Evolutionary conservation across 2,888 invertebrate species (phyloP), one percentile per base, ranked within the genome.

Genomic region (Dicycla oo): DNA sequence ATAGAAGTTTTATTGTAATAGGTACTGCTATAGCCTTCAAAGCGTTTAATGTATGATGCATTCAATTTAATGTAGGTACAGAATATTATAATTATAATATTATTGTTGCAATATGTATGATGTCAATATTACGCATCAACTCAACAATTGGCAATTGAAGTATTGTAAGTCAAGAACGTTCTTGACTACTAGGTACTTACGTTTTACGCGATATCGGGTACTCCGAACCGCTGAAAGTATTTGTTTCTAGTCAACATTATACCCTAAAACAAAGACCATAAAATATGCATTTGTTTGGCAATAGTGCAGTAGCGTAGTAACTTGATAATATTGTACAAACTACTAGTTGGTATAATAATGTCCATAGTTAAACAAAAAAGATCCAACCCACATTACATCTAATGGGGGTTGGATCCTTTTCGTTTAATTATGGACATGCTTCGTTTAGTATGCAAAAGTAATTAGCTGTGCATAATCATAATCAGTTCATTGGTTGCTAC

Each of bases 141-240:
- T 56, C 1, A 73, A 64, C 1, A 73, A 64, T 60, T 81, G 68
- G 54, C 57, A 63, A 43, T 63, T 34, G 1, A 67, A 80, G 81
- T 60, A 43, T n/a, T n/a, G n/a, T 67, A 62, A 68, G 76, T 81
- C 68, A 75, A 77, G 77, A 49, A 54, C 80, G 58, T 40, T 13
- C 53, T 54, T 30, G 49, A 53, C 47, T n/a, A n/a, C n/a, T n/a
- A n/a, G n/a, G n/a, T n/a, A n/a, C n/a, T n/a, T n/a, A n/a, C n/a
- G n/a, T n/a, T n/a, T n/a, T n/a, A n/a, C n/a, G n/a, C n/a, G 75
- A 58, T 63, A 67, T 63, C 76, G 34, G 10, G 26, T 74, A 40
- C 38, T n/a, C 23, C 43, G 11, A 53, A 67, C 53, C 49, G n/a
- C 57, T 58, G 53, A 60, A 75, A 43, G n/a, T 0, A 3, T 54